These are phyloP conservation scores for Poecilus cupreus DNA, from an alignment of 2,888 invertebrate species.

Conservation along the genomic window DNA sequence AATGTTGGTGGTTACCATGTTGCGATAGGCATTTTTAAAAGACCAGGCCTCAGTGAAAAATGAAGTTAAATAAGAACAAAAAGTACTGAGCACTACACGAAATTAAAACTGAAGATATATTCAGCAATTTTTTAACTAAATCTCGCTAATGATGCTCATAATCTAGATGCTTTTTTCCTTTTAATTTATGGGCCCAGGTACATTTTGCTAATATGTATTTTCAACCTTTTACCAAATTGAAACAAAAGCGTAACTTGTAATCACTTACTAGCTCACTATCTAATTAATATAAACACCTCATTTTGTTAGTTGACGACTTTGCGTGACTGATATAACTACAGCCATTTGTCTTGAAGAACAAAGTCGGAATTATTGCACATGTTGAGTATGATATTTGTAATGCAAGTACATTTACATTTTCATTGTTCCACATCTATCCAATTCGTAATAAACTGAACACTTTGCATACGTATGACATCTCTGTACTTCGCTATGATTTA, in stretches of 20 bases:
- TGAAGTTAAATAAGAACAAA: constrained; percentile 29
- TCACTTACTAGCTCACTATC: constrained; percentile 7
- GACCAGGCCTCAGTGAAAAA: constrained; percentile 12
- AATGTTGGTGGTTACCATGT: background rate
- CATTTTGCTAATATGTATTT: constrained; percentile 10
- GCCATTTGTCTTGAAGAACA: background rate
- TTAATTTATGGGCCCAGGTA: constrained; percentile 17
- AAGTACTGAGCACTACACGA: constrained; percentile 40
- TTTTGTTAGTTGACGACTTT: background rate
- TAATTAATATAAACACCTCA: background rate
- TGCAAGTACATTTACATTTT: background rate
- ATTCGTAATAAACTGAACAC: background rate
- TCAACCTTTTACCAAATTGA: constrained; percentile 9
- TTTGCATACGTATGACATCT: background rate
- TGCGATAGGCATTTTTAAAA: constrained; percentile 16
- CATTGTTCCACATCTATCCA: background rate
- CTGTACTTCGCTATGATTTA: background rate
- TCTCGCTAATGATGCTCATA: constrained; percentile 42
- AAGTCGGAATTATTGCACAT: background rate
- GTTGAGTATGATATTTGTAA: background rate
- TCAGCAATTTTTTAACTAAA: constrained; percentile 53
- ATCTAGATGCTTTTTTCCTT: constrained; percentile 26
- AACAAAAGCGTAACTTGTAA: background rate
- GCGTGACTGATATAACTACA: background rate
- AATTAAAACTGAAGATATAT: constrained; percentile 51